Percentiles rank a stretch among this genome's conserved stretches.
These are phyloP conservation scores for Tympanuchus pallidicinctus DNA, from an alignment of 2,113 vertebrate species.

Conservation along the genomic window DNA sequence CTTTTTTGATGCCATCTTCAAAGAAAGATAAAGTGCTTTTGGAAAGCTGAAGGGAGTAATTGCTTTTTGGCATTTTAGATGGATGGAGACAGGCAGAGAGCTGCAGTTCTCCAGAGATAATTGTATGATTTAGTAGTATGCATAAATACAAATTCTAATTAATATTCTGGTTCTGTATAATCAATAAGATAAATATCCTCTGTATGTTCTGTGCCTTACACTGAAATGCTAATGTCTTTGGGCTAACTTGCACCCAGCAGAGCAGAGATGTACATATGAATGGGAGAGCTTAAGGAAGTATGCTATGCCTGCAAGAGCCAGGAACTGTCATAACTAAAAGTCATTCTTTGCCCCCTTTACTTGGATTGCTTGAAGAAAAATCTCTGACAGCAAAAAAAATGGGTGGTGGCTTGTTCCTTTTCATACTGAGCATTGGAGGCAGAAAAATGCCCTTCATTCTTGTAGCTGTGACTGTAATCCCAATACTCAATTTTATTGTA, in stretches of 20 bases:
- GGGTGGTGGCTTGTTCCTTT: background rate
- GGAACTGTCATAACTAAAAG: background rate
- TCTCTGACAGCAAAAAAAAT: background rate
- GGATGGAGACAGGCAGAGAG: background rate
- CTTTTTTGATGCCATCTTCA: slow-evolving; percentile 33
- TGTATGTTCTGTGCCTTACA: background rate
- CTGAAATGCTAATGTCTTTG: background rate
- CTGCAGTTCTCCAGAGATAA: background rate
- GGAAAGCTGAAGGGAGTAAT: slow-evolving; percentile 30
- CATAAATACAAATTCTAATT: background rate
- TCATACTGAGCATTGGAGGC: background rate
- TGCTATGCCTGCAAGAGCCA: background rate
- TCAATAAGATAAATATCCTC: background rate
- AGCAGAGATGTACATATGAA: background rate
- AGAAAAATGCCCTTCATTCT: background rate
- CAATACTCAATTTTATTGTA: background rate
- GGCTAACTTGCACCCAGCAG: background rate
- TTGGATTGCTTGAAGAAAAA: background rate
- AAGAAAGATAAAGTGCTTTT: slow-evolving; percentile 39
- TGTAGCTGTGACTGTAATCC: background rate
- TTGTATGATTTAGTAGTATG: background rate
- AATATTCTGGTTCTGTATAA: background rate
- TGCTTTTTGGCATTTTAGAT: slow-evolving; percentile 20
- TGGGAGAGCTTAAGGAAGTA: background rate
- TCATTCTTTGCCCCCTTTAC: background rate